A percentile compares a stretch with the other conserved stretches of the same genome.
Conservation (phyloP, 2,888 invertebrate genomes). For the Chrysina gloriosa region DNA sequence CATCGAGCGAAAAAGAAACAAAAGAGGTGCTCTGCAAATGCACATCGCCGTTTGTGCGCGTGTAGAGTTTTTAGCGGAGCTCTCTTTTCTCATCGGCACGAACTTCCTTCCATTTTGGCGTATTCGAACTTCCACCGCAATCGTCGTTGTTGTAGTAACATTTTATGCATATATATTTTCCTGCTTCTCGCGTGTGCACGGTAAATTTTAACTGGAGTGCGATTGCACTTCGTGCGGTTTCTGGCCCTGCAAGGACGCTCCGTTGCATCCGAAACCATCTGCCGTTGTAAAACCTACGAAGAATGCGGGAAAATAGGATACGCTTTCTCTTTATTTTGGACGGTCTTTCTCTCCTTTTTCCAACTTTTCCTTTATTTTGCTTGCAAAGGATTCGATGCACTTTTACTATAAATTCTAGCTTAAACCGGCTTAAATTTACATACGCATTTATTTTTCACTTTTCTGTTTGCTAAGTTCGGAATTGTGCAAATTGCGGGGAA, state of each 20-base stretch:
- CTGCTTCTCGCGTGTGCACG: neutral
- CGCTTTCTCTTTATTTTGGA: neutral
- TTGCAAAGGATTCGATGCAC: neutral
- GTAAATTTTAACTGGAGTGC: slow-evolving; percentile 6
- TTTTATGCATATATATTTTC: neutral
- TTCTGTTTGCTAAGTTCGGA: neutral
- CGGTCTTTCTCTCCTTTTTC: neutral
- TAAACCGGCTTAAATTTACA: slow-evolving; percentile 6
- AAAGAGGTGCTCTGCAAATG: slow-evolving; percentile 5
- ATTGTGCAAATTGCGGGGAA: neutral
- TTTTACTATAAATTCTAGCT: slow-evolving; percentile 3
- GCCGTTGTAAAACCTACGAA: slow-evolving; percentile 25
- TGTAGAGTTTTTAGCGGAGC: slow-evolving; percentile 7
- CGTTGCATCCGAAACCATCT: slow-evolving; percentile 23
- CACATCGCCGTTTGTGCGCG: neutral
- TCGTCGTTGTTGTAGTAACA: neutral
- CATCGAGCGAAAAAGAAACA: slow-evolving; percentile 4
- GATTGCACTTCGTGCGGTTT: slow-evolving; percentile 15
- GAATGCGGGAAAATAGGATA: slow-evolving; percentile 9
- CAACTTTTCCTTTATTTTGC: neutral
- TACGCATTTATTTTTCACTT: neutral
- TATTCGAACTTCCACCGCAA: neutral
- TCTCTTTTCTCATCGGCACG: slow-evolving; percentile 4
- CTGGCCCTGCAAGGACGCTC: slow-evolving; percentile 26
- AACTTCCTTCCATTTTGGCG: neutral